Evolutionary conservation across 2,797 vertebrate species (phyloP).

Genomic region (Sebastes taczanowskii): DNA sequence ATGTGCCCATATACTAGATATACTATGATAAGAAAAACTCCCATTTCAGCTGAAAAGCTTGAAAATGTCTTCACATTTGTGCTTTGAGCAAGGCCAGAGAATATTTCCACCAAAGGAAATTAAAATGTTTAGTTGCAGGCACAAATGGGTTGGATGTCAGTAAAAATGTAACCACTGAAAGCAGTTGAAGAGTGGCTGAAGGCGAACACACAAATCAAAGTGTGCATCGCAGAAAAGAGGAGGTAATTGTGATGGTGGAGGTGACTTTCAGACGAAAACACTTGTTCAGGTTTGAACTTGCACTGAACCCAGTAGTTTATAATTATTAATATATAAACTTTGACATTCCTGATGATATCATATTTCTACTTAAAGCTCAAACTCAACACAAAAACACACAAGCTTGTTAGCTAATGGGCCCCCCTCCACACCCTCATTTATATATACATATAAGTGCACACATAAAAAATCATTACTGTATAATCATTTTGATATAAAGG

Average conservation of each 20-base stretch:
- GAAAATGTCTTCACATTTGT: too few species aligned
- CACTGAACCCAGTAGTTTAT: background rate
- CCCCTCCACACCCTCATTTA: accelerated
- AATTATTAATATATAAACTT: background rate
- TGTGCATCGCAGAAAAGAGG: background rate
- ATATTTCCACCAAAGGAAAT: too few species aligned
- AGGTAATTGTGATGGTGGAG: background rate
- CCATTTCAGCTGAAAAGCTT: too few species aligned
- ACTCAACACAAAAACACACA: background rate
- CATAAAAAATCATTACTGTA: background rate
- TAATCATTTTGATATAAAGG: background rate
- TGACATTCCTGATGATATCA: background rate
- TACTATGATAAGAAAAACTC: too few species aligned
- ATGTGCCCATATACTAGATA: too few species aligned
- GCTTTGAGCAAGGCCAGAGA: too few species aligned
- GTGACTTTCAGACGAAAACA: background rate
- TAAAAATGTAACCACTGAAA: background rate
- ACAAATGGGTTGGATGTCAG: background rate
- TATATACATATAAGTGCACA: background rate
- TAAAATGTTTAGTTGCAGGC: too few species aligned
- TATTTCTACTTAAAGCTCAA: background rate
- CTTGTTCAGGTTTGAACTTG: background rate
- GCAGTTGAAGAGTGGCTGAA: background rate
- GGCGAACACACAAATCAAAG: background rate
- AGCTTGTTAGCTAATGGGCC: background rate